A percentile compares a stretch with the other conserved stretches of the same genome.
phyloP scores from a whole-genome alignment of 2,797 vertebrate genomes.

The Fistularia commersonii region DNA sequence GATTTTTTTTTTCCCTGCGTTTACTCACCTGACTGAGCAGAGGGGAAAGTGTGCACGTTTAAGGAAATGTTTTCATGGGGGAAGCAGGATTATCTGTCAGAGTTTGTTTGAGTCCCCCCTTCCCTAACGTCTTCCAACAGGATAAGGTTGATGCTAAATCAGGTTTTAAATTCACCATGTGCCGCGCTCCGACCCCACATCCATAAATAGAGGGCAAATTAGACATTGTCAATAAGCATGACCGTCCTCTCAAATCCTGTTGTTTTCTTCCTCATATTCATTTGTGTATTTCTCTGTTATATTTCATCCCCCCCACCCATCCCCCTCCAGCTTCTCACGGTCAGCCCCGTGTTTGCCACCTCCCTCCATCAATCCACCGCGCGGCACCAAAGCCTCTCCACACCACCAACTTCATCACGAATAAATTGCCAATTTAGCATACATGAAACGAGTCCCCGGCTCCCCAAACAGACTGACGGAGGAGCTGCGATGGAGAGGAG shows the following conservation, averaged over 20 bases:
- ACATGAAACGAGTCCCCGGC: slow-evolving; percentile 67
- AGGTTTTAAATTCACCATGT: slow-evolving; percentile 59
- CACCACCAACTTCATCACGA: slow-evolving; percentile 71
- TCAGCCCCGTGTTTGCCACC: slow-evolving; percentile 48
- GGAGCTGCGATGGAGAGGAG: slow-evolving; percentile 30
- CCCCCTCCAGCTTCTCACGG: slow-evolving; percentile 1
- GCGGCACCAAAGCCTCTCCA: slow-evolving; percentile 70
- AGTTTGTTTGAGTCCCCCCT: slow-evolving; percentile 56
- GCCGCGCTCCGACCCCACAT: slow-evolving; percentile 51
- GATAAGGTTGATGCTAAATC: slow-evolving; percentile 60
- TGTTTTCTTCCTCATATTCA: slow-evolving; percentile 29
- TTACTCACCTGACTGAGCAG: slow-evolving; percentile 38
- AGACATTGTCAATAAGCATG: slow-evolving; percentile 61
- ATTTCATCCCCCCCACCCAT: background rate
- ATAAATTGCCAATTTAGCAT: slow-evolving; percentile 74
- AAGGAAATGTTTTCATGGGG: slow-evolving; percentile 56
- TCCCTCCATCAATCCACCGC: slow-evolving; percentile 55
- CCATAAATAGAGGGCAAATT: slow-evolving; percentile 65
- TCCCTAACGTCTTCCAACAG: slow-evolving; percentile 27
- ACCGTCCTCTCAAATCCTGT: slow-evolving; percentile 43
- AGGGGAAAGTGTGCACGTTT: slow-evolving; percentile 47
- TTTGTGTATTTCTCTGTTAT: slow-evolving; percentile 20
- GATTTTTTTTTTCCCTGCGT: slow-evolving; percentile 8
- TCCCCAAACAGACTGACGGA: slow-evolving; percentile 57
- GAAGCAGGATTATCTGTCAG: slow-evolving; percentile 53